phyloP scores from a whole-genome alignment of 2,797 vertebrate species.

The Aselliscus stoliczkanus region DNA sequence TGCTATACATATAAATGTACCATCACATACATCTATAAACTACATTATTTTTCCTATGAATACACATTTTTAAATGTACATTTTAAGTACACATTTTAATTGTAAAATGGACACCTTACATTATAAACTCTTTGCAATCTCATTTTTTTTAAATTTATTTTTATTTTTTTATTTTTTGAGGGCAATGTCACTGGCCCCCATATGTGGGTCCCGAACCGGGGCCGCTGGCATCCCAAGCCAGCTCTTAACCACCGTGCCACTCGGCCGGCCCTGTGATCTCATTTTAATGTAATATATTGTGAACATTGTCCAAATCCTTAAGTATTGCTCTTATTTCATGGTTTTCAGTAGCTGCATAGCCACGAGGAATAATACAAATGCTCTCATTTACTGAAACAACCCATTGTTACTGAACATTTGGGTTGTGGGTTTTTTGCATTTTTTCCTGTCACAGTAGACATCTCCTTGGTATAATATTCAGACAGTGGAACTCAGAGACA shows the following conservation, averaged over 20 bases:
- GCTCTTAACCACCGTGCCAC: too few species aligned
- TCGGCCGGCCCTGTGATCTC: too few species aligned
- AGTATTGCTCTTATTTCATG: not conserved
- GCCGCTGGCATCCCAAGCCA: too few species aligned
- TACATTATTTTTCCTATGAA: not conserved
- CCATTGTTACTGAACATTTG: not conserved
- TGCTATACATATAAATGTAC: not conserved
- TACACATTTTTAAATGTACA: not conserved
- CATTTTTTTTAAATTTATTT: too few species aligned
- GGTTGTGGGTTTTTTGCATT: not conserved
- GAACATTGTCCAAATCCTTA: not conserved
- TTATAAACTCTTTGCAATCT: not conserved
- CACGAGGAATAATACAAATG: not conserved
- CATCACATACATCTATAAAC: not conserved
- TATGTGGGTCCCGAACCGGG: too few species aligned
- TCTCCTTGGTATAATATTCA: not conserved
- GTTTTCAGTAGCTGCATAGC: not conserved
- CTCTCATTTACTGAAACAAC: not conserved
- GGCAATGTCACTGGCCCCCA: too few species aligned
- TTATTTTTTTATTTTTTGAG: too few species aligned
- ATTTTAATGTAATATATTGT: not conserved
- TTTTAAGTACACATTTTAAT: not conserved
- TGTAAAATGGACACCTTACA: not conserved
- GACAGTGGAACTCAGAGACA: not conserved
- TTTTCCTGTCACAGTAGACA: not conserved